These are phyloP conservation scores for Eueides isabella DNA, from an alignment of 1,140 invertebrate species.

Conservation along the genomic window DNA sequence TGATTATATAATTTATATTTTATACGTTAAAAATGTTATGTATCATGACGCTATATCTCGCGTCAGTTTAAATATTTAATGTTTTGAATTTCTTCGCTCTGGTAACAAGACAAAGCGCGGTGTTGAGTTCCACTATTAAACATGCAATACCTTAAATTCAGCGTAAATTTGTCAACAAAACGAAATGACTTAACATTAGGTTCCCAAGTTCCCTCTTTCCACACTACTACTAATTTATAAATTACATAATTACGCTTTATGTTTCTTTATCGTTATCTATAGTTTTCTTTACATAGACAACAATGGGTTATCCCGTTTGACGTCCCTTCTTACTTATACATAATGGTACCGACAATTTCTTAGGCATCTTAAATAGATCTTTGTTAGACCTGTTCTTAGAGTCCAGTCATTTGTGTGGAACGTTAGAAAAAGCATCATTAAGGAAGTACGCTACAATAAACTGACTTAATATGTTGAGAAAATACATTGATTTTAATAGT, in stretches of 20 bases:
- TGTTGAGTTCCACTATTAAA: too few species aligned
- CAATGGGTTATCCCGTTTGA: conserved; percentile 28
- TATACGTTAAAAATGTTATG: too few species aligned
- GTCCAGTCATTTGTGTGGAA: conserved; percentile 25
- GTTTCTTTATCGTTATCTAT: neutral
- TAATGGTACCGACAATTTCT: conserved; percentile 56
- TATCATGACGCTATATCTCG: too few species aligned
- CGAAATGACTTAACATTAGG: too few species aligned
- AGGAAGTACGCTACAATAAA: conserved; percentile 11
- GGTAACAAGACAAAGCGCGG: too few species aligned
- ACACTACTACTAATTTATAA: too few species aligned
- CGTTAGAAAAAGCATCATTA: conserved; percentile 30
- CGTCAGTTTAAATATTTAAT: too few species aligned
- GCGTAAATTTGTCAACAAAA: too few species aligned
- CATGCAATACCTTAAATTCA: too few species aligned
- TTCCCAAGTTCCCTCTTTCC: too few species aligned
- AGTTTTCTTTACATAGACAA: neutral
- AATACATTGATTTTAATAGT: conserved; percentile 7
- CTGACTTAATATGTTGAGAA: conserved; percentile 6
- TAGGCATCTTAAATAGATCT: conserved; percentile 53
- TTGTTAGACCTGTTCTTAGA: conserved; percentile 41
- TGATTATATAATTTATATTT: too few species aligned
- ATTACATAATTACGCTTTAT: neutral
- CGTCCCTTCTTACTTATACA: conserved; percentile 41
- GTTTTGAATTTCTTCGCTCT: too few species aligned